These are phyloP conservation scores for Agrenia bidenticulata DNA, from an alignment of 2,888 invertebrate genomes.

Conservation along the genomic window DNA sequence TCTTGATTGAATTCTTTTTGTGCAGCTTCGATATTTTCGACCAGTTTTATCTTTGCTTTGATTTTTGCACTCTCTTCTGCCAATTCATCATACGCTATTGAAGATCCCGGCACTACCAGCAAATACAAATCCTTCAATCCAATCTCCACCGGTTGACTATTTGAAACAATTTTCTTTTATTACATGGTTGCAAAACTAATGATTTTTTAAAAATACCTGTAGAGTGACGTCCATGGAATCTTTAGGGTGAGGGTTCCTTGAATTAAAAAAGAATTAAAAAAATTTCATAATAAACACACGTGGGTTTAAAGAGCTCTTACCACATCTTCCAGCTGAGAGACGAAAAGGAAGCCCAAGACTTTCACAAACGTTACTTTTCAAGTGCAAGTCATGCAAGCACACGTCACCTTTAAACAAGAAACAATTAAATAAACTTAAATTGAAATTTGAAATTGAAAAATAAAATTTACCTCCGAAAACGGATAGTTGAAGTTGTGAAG, in stretches of 20 bases:
- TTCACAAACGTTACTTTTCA: conserved; percentile 88
- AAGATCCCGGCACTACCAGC: conserved; percentile 79
- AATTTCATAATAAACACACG: not conserved
- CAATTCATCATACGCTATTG: conserved; percentile 76
- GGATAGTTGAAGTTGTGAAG: conserved; percentile 88
- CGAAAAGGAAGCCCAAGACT: conserved; percentile 84
- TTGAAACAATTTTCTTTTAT: too few relatives aligned
- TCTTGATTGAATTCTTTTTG: conserved; percentile 60
- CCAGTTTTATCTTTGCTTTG: conserved; percentile 75
- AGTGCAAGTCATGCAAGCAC: conserved; percentile 78
- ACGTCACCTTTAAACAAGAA: conserved; percentile 74
- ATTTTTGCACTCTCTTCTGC: conserved; percentile 77
- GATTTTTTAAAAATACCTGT: too few relatives aligned
- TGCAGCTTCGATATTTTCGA: conserved; percentile 76
- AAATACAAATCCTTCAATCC: conserved; percentile 85
- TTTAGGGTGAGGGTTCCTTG: conserved; percentile 82
- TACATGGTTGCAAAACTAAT: too few relatives aligned
- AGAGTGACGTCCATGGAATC: conserved; percentile 99
- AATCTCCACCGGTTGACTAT: conserved; percentile 87
- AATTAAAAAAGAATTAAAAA: not conserved
- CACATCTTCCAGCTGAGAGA: conserved; percentile 83
- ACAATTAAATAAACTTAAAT: not conserved
- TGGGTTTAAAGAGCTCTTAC: conserved; percentile 66
- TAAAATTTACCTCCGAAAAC: conserved; percentile 94
- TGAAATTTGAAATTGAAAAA: not conserved